Evolutionary conservation across 2,113 vertebrate species (phyloP).

Genomic region (Muscicapa adusta): DNA sequence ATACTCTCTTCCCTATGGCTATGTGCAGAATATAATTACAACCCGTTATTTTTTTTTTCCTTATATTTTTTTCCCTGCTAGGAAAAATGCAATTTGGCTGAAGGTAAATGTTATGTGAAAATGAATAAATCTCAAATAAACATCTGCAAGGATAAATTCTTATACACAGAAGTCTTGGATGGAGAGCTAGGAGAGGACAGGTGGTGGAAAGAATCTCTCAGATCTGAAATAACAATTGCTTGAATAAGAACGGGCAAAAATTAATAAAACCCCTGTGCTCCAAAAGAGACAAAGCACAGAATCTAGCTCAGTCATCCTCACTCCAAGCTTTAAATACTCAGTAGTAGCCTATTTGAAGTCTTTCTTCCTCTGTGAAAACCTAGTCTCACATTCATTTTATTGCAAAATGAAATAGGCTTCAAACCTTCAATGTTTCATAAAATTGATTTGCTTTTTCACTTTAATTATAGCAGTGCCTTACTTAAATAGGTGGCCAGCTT

Average conservation of each 20-base stretch:
- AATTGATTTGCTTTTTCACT: not conserved
- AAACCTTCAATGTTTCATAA: not conserved
- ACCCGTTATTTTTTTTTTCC: not conserved
- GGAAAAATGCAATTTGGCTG: not conserved
- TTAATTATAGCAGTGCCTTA: not conserved
- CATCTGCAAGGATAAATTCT: not conserved
- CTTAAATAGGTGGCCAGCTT: not conserved
- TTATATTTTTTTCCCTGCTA: not conserved
- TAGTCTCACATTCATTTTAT: not conserved
- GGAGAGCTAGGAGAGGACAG: not conserved
- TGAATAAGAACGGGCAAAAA: not conserved
- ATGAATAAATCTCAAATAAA: not conserved
- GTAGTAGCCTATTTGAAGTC: not conserved
- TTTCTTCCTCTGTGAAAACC: constrained; percentile 14
- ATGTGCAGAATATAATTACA: not conserved
- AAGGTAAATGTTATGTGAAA: not conserved
- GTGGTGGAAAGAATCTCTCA: not conserved
- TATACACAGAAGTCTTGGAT: not conserved
- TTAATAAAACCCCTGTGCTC: not conserved
- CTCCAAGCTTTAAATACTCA: not conserved
- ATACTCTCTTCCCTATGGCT: not conserved
- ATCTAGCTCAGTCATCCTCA: not conserved
- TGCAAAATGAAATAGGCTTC: not conserved
- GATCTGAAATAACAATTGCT: not conserved
- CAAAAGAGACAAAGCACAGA: not conserved